Evolutionary conservation across 2,113 vertebrate species (phyloP).

Genomic region (Vanacampus margaritifer): DNA sequence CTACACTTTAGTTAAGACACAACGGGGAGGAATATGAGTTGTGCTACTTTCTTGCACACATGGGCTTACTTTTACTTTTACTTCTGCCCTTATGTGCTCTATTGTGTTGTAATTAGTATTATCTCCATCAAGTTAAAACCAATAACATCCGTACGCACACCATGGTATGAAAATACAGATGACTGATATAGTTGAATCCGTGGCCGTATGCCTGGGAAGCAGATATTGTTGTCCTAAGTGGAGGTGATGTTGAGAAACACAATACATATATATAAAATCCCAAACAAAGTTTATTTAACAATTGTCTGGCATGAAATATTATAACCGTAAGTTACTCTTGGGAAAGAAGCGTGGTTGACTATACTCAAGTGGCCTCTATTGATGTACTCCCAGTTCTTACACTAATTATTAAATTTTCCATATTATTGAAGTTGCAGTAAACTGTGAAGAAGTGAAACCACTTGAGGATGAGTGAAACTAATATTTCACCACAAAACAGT

Average conservation of each 20-base stretch:
- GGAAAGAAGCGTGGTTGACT: not conserved
- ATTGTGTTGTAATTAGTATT: not conserved
- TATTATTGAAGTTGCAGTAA: not conserved
- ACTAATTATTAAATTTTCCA: not conserved
- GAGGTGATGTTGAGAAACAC: too few relatives aligned
- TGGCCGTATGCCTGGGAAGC: not conserved
- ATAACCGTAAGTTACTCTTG: not conserved
- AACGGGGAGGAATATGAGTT: not conserved
- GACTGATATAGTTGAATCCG: not conserved
- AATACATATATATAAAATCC: too few relatives aligned
- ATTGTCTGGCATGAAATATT: too few relatives aligned
- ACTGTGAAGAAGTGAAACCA: not conserved
- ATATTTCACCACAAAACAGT: slow-evolving; percentile 25
- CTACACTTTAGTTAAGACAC: slow-evolving; percentile 1
- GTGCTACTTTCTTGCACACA: not conserved
- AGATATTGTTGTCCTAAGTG: too few relatives aligned
- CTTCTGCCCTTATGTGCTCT: not conserved
- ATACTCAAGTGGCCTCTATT: not conserved
- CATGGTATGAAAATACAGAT: not conserved
- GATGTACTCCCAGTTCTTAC: not conserved
- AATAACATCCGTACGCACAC: not conserved
- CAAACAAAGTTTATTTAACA: too few relatives aligned
- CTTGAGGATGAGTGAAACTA: slow-evolving; percentile 35
- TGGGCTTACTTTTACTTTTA: not conserved
- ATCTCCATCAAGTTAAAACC: not conserved